These are phyloP conservation scores for Embiotoca jacksoni DNA, from an alignment of 2,113 vertebrate genomes.

Conservation along the genomic window DNA sequence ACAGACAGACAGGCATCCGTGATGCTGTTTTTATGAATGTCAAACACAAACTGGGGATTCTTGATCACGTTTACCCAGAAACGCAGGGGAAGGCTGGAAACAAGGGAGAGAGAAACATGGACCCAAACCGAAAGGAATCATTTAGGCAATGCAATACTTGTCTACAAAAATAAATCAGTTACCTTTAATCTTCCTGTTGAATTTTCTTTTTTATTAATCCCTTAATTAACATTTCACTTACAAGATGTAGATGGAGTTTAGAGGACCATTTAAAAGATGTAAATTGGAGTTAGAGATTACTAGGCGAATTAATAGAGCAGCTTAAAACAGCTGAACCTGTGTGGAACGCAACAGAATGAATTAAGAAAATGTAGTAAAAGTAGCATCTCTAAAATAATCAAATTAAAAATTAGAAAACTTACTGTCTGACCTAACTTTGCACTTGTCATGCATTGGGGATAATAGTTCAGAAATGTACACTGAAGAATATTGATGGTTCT, in stretches of 20 bases:
- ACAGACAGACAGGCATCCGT: conserved; percentile 95
- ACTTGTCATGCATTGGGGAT: no score
- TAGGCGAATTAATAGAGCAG: not conserved
- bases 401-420: no score
- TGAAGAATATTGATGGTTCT: no score
- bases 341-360: not conserved
- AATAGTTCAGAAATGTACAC: no score
- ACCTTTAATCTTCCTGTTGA: not conserved
- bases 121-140: not conserved
- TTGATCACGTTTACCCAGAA: conserved; percentile 99
- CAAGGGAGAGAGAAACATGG: not conserved
- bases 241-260: not conserved
- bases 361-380: not conserved
- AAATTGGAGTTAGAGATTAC: not conserved
- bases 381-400: not conserved
- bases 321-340: not conserved
- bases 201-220: conserved; percentile 8
- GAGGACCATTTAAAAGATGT: not conserved
- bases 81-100: conserved; percentile 90
- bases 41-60: conserved; percentile 96
- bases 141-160: not conserved
- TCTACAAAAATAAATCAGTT: conserved; percentile 4
- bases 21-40: conserved; percentile 97
- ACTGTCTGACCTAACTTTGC: no score
- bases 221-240: not conserved